Conservation (phyloP, 1,140 invertebrate species). For the Nasonia giraulti region DNA sequence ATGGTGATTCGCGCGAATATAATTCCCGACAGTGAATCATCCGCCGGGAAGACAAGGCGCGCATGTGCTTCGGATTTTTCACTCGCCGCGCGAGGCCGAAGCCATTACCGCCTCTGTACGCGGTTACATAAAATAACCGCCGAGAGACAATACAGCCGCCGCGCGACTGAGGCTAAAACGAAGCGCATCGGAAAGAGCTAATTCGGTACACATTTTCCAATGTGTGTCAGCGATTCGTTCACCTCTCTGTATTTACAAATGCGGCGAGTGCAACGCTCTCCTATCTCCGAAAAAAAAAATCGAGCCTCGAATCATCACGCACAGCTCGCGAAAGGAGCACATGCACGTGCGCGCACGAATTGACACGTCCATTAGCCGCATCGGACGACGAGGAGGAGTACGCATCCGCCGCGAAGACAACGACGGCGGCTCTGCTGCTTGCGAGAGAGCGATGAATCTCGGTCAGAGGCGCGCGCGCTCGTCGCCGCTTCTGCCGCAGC, state of each 20-base stretch:
- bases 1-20: neutral
- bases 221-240: too few species aligned
- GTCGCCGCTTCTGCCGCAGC: neutral
- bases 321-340: neutral
- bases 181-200: neutral
- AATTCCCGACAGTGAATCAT: neutral
- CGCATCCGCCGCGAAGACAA: neutral
- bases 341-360: constrained; percentile 3
- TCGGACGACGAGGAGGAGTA: neutral
- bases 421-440: neutral
- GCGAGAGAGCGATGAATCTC: constrained; percentile 30
- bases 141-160: neutral
- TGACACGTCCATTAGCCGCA: constrained; percentile 1
- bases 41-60: neutral
- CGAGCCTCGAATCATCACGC: neutral
- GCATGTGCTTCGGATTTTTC: neutral
- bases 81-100: neutral
- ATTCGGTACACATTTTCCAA: neutral
- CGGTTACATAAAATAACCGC: neutral
- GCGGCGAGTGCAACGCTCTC: neutral
- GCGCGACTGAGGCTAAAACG: neutral
- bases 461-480: constrained; percentile 17
- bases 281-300: neutral
- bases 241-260: too few species aligned
- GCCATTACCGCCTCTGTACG: neutral